A percentile compares a stretch with the other conserved stretches of the same genome.
phyloP scores from a whole-genome alignment of 2,797 vertebrate genomes.

The Dryobates pubescens region DNA sequence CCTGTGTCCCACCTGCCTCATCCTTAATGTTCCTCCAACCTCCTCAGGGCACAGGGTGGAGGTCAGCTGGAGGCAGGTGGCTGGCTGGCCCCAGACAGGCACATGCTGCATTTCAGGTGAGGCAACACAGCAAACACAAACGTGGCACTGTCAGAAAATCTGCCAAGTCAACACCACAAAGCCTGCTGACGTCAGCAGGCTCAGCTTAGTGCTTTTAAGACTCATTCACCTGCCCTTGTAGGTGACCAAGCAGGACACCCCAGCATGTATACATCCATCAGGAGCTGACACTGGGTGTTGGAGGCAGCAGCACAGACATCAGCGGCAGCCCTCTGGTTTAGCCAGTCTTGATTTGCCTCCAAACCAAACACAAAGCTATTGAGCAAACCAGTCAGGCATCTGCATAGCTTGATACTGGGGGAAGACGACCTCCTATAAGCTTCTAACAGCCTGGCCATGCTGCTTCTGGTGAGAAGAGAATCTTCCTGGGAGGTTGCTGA shows the following conservation, averaged over 20 bases:
- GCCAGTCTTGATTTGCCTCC: not conserved
- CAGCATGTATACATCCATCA: accelerated
- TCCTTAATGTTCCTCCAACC: not conserved
- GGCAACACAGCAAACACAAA: not conserved
- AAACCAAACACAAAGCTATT: not conserved
- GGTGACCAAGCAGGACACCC: not conserved
- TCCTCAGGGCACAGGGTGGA: accelerated
- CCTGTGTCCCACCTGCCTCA: not conserved
- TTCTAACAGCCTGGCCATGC: not conserved
- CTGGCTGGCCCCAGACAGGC: not conserved
- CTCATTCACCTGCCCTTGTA: accelerated
- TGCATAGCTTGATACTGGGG: not conserved
- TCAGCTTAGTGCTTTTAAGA: not conserved
- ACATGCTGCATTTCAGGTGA: accelerated
- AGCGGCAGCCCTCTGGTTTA: not conserved
- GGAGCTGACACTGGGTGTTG: accelerated
- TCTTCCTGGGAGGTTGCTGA: not conserved
- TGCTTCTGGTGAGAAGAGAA: accelerated
- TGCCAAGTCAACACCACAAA: not conserved
- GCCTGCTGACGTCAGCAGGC: not conserved
- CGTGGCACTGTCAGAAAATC: not conserved
- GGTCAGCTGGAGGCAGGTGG: not conserved
- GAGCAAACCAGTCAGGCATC: not conserved
- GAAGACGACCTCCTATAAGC: not conserved
- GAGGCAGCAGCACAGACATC: not conserved